Evolutionary conservation across 2,113 vertebrate genomes (phyloP).

Genomic region (Mixornis gularis): DNA sequence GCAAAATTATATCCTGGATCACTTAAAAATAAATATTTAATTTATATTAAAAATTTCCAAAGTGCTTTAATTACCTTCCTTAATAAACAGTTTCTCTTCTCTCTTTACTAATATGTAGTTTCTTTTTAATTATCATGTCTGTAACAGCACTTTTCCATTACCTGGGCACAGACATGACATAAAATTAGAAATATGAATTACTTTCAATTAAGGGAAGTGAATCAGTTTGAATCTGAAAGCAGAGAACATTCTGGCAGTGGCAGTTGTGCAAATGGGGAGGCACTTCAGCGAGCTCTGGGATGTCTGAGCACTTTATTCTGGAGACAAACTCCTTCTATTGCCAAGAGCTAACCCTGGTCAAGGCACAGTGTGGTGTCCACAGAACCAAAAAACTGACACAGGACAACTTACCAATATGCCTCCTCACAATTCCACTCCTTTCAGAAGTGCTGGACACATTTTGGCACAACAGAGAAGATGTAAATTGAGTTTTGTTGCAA

Average conservation of each 20-base stretch:
- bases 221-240: neutral
- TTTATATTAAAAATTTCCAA: neutral
- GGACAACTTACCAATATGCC: neutral
- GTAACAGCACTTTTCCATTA: neutral
- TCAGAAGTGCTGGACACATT: neutral
- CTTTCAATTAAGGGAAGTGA: neutral
- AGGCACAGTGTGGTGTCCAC: neutral
- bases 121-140: neutral
- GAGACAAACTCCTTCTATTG: neutral
- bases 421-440: neutral
- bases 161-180: neutral
- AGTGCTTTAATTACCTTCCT: neutral
- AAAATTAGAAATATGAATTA: conserved; percentile 25
- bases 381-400: neutral
- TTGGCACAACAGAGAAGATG: conserved; percentile 1
- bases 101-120: neutral
- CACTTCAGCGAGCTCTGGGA: neutral
- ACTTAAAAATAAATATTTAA: neutral
- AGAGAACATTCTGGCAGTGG: neutral
- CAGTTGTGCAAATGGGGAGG: neutral
- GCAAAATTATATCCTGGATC: neutral
- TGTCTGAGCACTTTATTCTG: neutral
- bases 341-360: neutral
- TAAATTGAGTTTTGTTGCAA: conserved; percentile 13
- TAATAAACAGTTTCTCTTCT: neutral